Conservation (phyloP, 2,797 vertebrate genomes). For the Helarctos malayanus region DNA sequence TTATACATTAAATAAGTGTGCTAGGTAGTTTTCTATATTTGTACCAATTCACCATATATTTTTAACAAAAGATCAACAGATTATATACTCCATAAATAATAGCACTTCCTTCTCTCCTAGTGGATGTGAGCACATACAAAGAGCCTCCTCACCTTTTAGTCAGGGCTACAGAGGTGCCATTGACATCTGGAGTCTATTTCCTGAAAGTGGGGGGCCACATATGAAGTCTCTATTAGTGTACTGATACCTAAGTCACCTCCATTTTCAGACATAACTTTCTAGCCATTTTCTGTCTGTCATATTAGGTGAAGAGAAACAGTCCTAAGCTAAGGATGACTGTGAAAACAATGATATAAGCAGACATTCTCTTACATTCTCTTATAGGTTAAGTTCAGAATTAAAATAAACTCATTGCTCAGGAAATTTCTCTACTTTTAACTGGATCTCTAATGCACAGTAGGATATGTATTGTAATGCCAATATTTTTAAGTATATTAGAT, state of each 20-base stretch:
- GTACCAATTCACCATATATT: not conserved
- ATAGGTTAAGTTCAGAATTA: not conserved
- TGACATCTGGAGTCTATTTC: not conserved
- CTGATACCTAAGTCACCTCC: not conserved
- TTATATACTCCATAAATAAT: not conserved
- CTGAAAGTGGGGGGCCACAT: not conserved
- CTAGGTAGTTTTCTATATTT: not conserved
- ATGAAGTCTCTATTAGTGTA: not conserved
- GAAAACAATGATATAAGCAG: not conserved
- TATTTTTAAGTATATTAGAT: not conserved
- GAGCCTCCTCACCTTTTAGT: not conserved
- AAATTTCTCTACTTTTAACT: not conserved
- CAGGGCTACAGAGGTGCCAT: not conserved
- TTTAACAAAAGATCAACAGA: constrained; percentile 14
- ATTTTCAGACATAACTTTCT: not conserved
- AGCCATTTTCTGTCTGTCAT: not conserved
- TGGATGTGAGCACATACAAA: not conserved
- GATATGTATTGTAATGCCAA: not conserved
- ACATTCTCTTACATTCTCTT: not conserved
- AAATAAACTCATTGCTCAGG: not conserved
- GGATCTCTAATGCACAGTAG: not conserved
- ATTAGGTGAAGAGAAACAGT: not conserved
- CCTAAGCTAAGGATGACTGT: not conserved
- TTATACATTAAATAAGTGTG: not conserved
- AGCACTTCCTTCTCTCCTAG: constrained; percentile 21